Evolutionary conservation across 2,797 vertebrate genomes (phyloP).

Genomic region (Urosaurus nigricauda): DNA sequence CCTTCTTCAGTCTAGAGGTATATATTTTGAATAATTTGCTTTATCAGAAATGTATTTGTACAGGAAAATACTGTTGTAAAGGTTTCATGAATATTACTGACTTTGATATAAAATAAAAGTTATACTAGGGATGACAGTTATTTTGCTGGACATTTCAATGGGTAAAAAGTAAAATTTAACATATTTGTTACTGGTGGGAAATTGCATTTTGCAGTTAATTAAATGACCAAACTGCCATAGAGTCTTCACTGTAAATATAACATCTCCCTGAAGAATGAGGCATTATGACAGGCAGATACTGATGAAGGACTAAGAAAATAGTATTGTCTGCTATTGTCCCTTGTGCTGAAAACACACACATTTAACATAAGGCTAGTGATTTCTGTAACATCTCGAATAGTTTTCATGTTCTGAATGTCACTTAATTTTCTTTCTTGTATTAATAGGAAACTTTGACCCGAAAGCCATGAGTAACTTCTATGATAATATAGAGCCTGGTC

Average conservation of each 20-base stretch:
- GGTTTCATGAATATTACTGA: neutral
- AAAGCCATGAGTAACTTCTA: slow-evolving; percentile 96
- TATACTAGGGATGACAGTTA: slow-evolving; percentile 5
- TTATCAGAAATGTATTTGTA: slow-evolving; percentile 9
- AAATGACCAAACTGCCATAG: neutral
- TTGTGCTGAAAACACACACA: neutral
- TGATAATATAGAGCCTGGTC: slow-evolving; percentile 95
- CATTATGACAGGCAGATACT: neutral
- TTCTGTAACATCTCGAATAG: neutral
- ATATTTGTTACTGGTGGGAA: neutral
- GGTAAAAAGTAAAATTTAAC: too few species aligned
- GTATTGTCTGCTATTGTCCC: neutral
- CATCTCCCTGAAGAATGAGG: neutral
- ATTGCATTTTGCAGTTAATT: neutral
- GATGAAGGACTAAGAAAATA: neutral
- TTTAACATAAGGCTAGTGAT: slow-evolving; percentile 24
- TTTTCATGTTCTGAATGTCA: neutral
- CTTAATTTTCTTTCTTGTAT: slow-evolving; percentile 51
- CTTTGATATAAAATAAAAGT: slow-evolving; percentile 20
- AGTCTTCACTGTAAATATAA: neutral
- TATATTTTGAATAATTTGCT: slow-evolving; percentile 37
- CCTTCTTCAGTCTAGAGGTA: slow-evolving; percentile 97
- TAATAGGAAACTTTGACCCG: slow-evolving; percentile 94
- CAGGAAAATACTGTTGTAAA: neutral
- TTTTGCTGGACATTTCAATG: neutral